Conservation (phyloP, 2,113 vertebrate species). For the Glareola pratincola region DNA sequence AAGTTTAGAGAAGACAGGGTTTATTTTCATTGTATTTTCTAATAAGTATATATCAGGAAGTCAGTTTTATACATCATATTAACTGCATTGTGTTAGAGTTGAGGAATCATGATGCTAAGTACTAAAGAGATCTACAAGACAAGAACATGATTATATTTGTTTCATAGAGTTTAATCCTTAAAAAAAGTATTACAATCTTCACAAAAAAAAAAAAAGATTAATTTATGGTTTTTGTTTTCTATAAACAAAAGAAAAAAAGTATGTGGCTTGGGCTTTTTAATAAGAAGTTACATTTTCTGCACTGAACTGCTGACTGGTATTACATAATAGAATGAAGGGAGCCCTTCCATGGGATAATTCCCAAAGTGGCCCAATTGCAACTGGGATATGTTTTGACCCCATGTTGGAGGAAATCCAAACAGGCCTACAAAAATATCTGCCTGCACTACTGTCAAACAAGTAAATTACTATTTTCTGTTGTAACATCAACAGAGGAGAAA, state of each 20-base stretch:
- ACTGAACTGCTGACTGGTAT: neutral
- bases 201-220: neutral
- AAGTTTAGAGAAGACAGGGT: neutral
- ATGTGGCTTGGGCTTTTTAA: neutral
- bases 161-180: neutral
- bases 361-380: neutral
- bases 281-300: neutral
- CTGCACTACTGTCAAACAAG: neutral
- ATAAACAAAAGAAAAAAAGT: neutral
- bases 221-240: neutral
- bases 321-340: neutral
- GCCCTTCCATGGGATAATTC: neutral
- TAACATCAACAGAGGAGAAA: neutral
- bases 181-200: neutral
- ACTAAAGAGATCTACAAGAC: neutral
- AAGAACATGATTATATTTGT: neutral
- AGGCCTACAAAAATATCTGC: neutral
- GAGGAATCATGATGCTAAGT: neutral
- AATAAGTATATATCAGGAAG: neutral
- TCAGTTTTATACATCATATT: neutral
- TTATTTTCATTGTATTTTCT: neutral
- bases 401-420: neutral
- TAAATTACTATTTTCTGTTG: neutral
- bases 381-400: neutral
- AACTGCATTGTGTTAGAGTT: neutral